phyloP scores from a whole-genome alignment of 2,797 vertebrate genomes.

The Propithecus perrieri region DNA sequence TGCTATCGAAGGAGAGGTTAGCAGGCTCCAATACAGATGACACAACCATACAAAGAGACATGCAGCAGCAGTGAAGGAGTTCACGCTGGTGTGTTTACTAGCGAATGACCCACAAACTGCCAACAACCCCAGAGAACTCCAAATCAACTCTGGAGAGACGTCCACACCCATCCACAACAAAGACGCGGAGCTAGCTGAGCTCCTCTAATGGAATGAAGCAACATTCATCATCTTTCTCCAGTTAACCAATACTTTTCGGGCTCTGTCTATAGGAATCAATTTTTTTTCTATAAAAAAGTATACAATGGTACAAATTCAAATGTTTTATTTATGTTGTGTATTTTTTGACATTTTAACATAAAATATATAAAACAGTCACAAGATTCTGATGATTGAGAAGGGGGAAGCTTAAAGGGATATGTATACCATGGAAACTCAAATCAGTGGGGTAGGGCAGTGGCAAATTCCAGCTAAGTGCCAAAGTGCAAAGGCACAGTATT shows the following conservation, averaged over 20 bases:
- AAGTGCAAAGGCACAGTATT: neutral
- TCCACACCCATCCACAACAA: neutral
- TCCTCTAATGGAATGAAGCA: neutral
- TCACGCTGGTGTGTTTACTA: neutral
- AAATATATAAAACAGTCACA: neutral
- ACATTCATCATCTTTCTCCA: neutral
- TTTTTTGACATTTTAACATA: neutral
- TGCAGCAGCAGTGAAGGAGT: neutral
- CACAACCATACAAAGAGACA: neutral
- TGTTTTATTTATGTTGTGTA: neutral
- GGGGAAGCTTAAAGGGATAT: neutral
- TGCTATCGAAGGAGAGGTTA: neutral
- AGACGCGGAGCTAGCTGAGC: neutral
- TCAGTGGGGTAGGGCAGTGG: neutral
- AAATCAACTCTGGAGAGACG: neutral
- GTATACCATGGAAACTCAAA: neutral
- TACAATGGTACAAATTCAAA: neutral
- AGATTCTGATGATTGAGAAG: neutral
- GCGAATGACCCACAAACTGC: conserved; percentile 30
- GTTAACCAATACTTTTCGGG: neutral
- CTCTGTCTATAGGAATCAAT: neutral
- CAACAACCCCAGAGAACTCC: neutral
- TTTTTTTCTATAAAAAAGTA: neutral
- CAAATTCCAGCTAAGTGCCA: neutral
- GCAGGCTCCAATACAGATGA: neutral